Conservation (phyloP, 2,797 vertebrate genomes). For the Aldrovandia affinis region DNA sequence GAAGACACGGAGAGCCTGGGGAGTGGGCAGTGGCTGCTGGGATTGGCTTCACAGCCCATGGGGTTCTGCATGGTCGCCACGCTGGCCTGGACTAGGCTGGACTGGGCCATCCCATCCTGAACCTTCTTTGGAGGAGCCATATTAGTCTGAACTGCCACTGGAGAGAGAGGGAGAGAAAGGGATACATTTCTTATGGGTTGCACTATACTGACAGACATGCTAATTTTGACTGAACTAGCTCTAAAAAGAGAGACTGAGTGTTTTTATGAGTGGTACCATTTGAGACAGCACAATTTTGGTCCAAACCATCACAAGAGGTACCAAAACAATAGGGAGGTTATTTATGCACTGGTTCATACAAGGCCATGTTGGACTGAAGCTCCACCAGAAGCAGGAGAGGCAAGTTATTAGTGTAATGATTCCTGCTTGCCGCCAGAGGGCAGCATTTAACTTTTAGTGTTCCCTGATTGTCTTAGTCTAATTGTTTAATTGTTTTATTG, state of each 20-base stretch:
- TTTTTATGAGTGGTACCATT: too few species aligned
- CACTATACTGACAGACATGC: background rate
- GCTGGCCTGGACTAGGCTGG: slow-evolving; percentile 74
- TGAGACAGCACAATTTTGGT: background rate
- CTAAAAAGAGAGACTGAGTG: background rate
- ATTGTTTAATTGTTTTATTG: too few species aligned
- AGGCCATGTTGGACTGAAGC: background rate
- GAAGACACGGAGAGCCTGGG: slow-evolving; percentile 85
- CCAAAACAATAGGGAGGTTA: background rate
- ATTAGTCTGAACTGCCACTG: slow-evolving; percentile 81
- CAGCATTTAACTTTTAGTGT: too few species aligned
- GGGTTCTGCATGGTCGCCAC: slow-evolving; percentile 81
- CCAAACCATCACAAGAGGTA: background rate
- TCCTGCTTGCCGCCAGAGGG: too few species aligned
- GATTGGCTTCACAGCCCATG: slow-evolving; percentile 78
- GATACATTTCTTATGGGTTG: background rate
- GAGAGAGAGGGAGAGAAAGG: slow-evolving; percentile 6
- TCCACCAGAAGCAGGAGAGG: background rate
- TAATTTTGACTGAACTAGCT: background rate
- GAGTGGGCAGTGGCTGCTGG: slow-evolving; percentile 75
- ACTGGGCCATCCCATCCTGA: slow-evolving; percentile 69
- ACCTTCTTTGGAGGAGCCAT: slow-evolving; percentile 77
- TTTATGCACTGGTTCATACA: background rate
- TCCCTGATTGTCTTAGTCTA: too few species aligned
- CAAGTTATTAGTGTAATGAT: background rate